Evolutionary conservation across 2,113 vertebrate genomes (phyloP).

Genomic region (Chauna torquata): DNA sequence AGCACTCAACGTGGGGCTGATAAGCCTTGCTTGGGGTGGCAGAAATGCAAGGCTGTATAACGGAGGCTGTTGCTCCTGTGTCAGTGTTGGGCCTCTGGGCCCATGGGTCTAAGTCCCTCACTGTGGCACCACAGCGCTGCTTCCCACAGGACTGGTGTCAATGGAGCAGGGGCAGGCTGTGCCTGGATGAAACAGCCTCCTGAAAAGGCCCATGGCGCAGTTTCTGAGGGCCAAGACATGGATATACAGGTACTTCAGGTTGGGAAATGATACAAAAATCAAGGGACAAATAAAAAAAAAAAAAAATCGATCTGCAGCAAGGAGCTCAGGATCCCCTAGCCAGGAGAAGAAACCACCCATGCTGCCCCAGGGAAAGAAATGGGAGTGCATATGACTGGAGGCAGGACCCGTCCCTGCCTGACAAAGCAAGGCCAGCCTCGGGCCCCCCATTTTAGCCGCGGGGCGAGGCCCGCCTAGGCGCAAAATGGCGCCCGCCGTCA

Average conservation of each 20-base stretch:
- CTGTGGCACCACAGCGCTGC: accelerated
- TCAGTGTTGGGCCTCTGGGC: accelerated
- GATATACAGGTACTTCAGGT: accelerated
- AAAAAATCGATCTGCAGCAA: too few species aligned
- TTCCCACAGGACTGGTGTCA: too few species aligned
- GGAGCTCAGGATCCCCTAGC: too few species aligned
- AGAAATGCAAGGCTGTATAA: accelerated
- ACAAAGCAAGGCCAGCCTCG: too few species aligned
- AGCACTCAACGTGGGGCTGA: too few species aligned
- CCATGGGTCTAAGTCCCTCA: accelerated
- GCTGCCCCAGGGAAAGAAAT: too few species aligned
- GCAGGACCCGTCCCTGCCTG: too few species aligned
- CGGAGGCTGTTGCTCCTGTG: accelerated
- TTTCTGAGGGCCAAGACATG: accelerated
- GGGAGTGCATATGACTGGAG: too few species aligned
- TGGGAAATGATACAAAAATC: background rate
- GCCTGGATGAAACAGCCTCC: background rate
- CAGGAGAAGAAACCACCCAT: too few species aligned
- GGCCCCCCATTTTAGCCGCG: background rate
- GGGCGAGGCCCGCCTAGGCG: accelerated
- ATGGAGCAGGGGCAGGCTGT: accelerated
- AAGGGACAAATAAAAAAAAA: too few species aligned
- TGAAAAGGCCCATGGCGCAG: accelerated
- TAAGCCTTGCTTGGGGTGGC: too few species aligned
- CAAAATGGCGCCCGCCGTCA: slow-evolving; percentile 13